A percentile compares a stretch with the other conserved stretches of the same genome.
Conservation (phyloP, 2,888 invertebrate genomes). For the Polietes domitor region DNA sequence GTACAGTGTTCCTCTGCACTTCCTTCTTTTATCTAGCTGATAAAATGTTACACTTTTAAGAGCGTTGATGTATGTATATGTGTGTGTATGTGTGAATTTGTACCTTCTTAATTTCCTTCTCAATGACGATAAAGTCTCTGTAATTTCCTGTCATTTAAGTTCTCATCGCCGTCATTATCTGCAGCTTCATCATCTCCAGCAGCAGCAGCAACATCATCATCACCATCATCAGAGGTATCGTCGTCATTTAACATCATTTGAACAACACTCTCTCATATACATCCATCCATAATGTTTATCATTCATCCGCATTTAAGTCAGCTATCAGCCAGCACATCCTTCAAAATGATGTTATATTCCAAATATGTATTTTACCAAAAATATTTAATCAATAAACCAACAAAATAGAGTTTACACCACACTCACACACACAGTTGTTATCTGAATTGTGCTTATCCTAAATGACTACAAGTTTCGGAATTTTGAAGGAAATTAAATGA, state of each 20-base stretch:
- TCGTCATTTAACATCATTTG: conserved; percentile 29
- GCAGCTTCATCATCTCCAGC: conserved; percentile 31
- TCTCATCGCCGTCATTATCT: conserved; percentile 25
- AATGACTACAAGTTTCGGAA: no score
- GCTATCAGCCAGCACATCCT: conserved; percentile 38
- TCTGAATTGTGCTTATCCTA: no score
- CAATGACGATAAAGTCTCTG: conserved; percentile 62
- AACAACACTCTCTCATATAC: conserved; percentile 21
- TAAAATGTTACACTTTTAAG: conserved; percentile 45
- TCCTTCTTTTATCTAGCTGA: conserved; percentile 45
- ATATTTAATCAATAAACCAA: conserved; percentile 39
- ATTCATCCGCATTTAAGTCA: background rate
- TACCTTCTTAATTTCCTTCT: conserved; percentile 64
- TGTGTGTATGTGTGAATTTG: background rate
- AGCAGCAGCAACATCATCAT: conserved; percentile 16
- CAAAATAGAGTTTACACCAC: background rate
- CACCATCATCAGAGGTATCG: background rate
- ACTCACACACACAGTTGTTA: no score
- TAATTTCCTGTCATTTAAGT: conserved; percentile 66
- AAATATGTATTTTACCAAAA: conserved; percentile 52
- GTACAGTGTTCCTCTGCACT: conserved; percentile 14
- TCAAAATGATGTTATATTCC: conserved; percentile 52
- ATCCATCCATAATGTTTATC: background rate
- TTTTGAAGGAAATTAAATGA: no score
- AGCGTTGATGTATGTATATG: background rate